Evolutionary conservation across 2,888 invertebrate species (phyloP), one percentile per base, ranked within the genome.

Genomic region (Idaea straminata): DNA sequence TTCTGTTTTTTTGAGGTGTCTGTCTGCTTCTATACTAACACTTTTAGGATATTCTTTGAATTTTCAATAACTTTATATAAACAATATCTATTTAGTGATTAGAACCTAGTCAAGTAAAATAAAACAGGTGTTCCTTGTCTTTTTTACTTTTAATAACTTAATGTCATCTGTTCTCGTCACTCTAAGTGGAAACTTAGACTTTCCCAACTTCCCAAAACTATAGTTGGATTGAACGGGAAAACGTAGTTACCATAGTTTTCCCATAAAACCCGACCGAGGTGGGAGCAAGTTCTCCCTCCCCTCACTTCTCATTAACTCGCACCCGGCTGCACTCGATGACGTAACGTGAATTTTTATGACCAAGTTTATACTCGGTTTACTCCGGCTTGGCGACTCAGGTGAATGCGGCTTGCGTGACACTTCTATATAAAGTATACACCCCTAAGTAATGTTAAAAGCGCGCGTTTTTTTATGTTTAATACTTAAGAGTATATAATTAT

Each of bases 341-440:
- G 83, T 84, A 84, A 80, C 85, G 82, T 83, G 86, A 86, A 86
- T 88, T 88, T 89, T 88, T 88, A 86, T 47, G 47, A 47, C 79
- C 79, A 71, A 75, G 73, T 73, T 69, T 73, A 73, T 47, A 47
- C 47, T 47, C 47, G 13, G 47, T 47, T 47, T 47, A 6, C 13
- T 47, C 47, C 47, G 6, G 25, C 25, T 25, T 25, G 25, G 47
- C 47, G 47, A 47, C 47, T 47, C 47, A 47, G 47, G 47, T 47
- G 47, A 13, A 47, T 47, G 47, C 10, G 47, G 47, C 7, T 47
- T 47, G 47, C 47, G 47, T 47, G 47, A 47, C 47, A 47, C 13
- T 47, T 47, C 13, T 47, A 3, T 47, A 47, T 47, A 47, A 47
- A 7, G 47, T 47, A 47, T 47, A 47, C 0, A 4, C 13, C 7